Conservation (phyloP, 37 sponge, comb jelly and placozoan genomes). For the Theonella swinhoei region DNA sequence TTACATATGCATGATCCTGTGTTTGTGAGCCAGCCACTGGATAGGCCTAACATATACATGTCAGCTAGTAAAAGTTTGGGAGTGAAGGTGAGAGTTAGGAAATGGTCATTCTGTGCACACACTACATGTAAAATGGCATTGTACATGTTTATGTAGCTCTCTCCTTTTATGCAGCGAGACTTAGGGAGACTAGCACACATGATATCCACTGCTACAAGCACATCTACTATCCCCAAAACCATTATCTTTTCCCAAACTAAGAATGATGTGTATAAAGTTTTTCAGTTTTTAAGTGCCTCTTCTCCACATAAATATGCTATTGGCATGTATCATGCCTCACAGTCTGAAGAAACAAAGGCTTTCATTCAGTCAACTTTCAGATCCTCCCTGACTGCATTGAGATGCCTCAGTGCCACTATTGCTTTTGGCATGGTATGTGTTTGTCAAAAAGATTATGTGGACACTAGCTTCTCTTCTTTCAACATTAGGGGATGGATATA, state of each 20-base stretch:
- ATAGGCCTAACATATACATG: conserved; percentile 3
- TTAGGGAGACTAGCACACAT: not conserved
- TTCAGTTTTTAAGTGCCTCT: not conserved
- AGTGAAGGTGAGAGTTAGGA: not conserved
- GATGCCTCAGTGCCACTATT: not conserved
- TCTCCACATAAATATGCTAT: not conserved
- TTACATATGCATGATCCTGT: not conserved
- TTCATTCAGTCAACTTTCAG: not conserved
- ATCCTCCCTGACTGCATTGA: not conserved
- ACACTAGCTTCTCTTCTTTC: not conserved
- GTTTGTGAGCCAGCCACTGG: not conserved
- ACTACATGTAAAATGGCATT: too few relatives aligned
- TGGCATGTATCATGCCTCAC: conserved; percentile 8
- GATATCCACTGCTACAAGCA: not conserved
- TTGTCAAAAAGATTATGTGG: not conserved
- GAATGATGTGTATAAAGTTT: not conserved
- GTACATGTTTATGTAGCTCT: too few relatives aligned
- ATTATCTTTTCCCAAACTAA: not conserved
- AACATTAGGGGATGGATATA: too few relatives aligned
- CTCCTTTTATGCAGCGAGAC: not conserved
- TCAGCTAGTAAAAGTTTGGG: not conserved
- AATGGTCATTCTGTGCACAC: too few relatives aligned
- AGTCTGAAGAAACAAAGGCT: not conserved
- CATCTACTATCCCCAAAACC: not conserved
- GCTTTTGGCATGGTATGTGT: not conserved